phyloP scores from a whole-genome alignment of 2,797 vertebrate genomes.

The Enteromius treurensis region DNA sequence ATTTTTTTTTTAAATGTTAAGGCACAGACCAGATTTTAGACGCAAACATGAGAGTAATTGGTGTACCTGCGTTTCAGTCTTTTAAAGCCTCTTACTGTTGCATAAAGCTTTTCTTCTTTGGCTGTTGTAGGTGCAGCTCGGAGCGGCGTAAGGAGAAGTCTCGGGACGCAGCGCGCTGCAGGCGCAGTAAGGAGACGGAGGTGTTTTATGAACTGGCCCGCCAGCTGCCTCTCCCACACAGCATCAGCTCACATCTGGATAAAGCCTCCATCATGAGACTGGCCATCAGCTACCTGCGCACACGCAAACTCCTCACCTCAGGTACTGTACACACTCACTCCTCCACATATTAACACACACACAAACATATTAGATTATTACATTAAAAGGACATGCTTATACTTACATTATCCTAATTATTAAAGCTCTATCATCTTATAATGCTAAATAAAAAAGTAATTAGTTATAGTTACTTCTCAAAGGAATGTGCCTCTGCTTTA shows the following conservation, averaged over 20 bases:
- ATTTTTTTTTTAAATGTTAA: neutral
- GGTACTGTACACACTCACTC: conserved; percentile 24
- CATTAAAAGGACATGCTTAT: neutral
- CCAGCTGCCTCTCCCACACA: conserved; percentile 73
- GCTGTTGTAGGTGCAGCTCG: conserved; percentile 59
- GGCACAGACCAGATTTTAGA: neutral
- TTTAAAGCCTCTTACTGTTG: neutral
- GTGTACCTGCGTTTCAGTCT: neutral
- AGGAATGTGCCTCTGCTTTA: neutral
- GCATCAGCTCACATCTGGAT: conserved; percentile 84
- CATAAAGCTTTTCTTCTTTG: neutral
- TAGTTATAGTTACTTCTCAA: no score
- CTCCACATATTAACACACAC: neutral
- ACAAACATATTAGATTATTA: neutral
- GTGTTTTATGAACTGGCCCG: conserved; percentile 84
- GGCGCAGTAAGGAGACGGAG: conserved; percentile 86
- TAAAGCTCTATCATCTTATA: no score
- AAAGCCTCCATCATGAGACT: conserved; percentile 89
- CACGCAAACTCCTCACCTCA: conserved; percentile 56
- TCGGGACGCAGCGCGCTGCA: conserved; percentile 83
- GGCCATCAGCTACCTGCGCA: conserved; percentile 84
- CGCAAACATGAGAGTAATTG: neutral
- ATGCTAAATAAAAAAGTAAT: no score
- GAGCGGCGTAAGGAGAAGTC: conserved; percentile 87
- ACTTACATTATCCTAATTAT: no score